Percentiles rank a stretch among this genome's conserved stretches.
Conservation (phyloP, 2,888 invertebrate species). For the Coelopa pilipes region DNA sequence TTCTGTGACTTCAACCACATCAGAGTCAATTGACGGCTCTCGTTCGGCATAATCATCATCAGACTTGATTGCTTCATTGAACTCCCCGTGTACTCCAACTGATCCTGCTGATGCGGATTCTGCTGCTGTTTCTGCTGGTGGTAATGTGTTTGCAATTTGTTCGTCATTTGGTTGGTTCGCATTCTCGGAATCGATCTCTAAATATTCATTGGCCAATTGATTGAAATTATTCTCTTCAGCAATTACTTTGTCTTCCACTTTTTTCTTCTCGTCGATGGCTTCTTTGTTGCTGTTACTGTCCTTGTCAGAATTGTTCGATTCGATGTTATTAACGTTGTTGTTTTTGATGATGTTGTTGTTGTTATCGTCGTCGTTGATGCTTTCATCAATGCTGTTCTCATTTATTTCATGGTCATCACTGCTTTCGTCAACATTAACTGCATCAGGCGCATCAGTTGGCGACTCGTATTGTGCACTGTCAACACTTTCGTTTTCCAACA, state of each 20-base stretch:
- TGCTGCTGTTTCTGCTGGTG: slow-evolving; percentile 38
- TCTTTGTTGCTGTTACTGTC: not conserved
- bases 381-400: slow-evolving; percentile 29
- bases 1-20: slow-evolving; percentile 27
- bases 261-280: not conserved
- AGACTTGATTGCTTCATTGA: slow-evolving; percentile 13
- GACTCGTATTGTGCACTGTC: not conserved
- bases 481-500: slow-evolving; percentile 17
- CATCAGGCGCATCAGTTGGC: slow-evolving; percentile 8
- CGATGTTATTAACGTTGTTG: slow-evolving; percentile 22
- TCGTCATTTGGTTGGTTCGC: slow-evolving; percentile 22
- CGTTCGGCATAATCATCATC: slow-evolving; percentile 9
- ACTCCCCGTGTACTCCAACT: slow-evolving; percentile 23
- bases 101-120: not conserved
- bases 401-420: slow-evolving; percentile 21
- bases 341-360: slow-evolving; percentile 36
- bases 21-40: slow-evolving; percentile 1
- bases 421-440: not conserved
- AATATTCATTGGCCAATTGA: slow-evolving; percentile 25
- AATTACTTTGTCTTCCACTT: slow-evolving; percentile 17
- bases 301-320: not conserved
- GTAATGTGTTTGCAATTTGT: slow-evolving; percentile 9
- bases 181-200: slow-evolving; percentile 21
- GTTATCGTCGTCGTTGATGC: slow-evolving; percentile 30
- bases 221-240: slow-evolving; percentile 24